Conservation (phyloP, 2,888 invertebrate species). For the Drosophila kanekoi region DNA sequence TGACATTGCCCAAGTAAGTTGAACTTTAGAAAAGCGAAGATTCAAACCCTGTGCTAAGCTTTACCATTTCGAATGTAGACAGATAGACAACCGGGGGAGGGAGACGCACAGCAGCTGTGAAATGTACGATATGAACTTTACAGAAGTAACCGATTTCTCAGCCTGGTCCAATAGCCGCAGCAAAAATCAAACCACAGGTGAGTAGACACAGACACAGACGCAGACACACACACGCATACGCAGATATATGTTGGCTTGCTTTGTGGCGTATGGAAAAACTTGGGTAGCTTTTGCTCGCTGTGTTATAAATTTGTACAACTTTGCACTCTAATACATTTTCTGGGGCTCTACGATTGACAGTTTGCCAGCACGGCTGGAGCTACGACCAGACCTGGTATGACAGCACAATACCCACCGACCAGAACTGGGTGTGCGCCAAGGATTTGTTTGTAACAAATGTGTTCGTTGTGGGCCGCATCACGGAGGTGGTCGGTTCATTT, state of each 20-base stretch:
- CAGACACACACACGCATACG: slow-evolving; percentile 3
- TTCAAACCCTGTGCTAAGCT: neutral
- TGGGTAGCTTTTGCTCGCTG: slow-evolving; percentile 49
- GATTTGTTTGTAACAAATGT: slow-evolving; percentile 86
- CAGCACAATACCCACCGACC: slow-evolving; percentile 86
- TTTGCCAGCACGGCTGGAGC: slow-evolving; percentile 86
- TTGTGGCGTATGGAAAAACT: slow-evolving; percentile 37
- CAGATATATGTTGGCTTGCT: slow-evolving; percentile 22
- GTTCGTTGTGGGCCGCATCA: slow-evolving; percentile 86
- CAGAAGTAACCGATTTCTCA: slow-evolving; percentile 74
- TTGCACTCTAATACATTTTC: slow-evolving; percentile 82
- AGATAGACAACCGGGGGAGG: slow-evolving; percentile 83
- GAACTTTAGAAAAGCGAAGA: neutral
- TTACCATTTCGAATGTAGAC: slow-evolving; percentile 56
- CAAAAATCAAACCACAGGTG: slow-evolving; percentile 76
- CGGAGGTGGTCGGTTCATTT: slow-evolving; percentile 87
- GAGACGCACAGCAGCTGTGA: slow-evolving; percentile 85
- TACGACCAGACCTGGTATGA: slow-evolving; percentile 87
- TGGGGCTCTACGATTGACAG: slow-evolving; percentile 77
- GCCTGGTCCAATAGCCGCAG: slow-evolving; percentile 67
- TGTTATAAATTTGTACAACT: slow-evolving; percentile 80
- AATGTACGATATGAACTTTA: slow-evolving; percentile 85
- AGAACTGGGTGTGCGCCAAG: slow-evolving; percentile 87
- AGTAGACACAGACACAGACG: slow-evolving; percentile 12
- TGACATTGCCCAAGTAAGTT: slow-evolving; percentile 86